A percentile compares a stretch with the other conserved stretches of the same genome.
phyloP scores from a whole-genome alignment of 2,888 invertebrate genomes.

The Stenotaenia linearis region DNA sequence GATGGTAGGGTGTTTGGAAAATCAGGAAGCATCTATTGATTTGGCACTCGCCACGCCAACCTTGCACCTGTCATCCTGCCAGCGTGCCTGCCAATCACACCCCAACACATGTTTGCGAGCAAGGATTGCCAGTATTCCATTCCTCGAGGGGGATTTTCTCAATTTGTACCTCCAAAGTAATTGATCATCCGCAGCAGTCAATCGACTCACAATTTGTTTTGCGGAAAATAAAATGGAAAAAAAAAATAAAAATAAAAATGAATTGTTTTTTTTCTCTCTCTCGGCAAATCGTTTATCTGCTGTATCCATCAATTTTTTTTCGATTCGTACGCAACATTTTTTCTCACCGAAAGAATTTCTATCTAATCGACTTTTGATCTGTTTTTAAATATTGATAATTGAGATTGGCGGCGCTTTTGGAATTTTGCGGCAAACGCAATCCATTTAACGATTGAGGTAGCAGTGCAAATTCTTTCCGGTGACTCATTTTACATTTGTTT shows the following conservation, averaged over 20 bases:
- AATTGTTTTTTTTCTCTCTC: too few relatives aligned
- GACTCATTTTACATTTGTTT: background rate
- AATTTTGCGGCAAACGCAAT: background rate
- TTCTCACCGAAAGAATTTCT: too few relatives aligned
- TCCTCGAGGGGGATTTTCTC: background rate
- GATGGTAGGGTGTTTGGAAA: too few relatives aligned
- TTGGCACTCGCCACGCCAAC: constrained; percentile 1
- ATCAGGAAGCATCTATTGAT: constrained; percentile 19
- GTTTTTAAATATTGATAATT: background rate
- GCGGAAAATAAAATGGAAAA: too few relatives aligned
- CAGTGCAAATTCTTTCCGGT: background rate
- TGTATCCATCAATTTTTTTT: too few relatives aligned
- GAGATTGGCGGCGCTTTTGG: background rate
- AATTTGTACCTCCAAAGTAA: background rate
- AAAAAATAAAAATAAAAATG: too few relatives aligned
- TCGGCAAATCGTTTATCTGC: too few relatives aligned
- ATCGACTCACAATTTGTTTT: too few relatives aligned
- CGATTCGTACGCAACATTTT: too few relatives aligned
- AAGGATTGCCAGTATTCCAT: background rate
- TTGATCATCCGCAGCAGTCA: background rate
- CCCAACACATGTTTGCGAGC: background rate
- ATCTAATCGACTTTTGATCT: background rate
- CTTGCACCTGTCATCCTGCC: constrained; percentile 2
- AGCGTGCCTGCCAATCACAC: constrained; percentile 10
- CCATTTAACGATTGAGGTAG: background rate